phyloP scores from a whole-genome alignment of 2,797 vertebrate species.

The Prunella strophiata region DNA sequence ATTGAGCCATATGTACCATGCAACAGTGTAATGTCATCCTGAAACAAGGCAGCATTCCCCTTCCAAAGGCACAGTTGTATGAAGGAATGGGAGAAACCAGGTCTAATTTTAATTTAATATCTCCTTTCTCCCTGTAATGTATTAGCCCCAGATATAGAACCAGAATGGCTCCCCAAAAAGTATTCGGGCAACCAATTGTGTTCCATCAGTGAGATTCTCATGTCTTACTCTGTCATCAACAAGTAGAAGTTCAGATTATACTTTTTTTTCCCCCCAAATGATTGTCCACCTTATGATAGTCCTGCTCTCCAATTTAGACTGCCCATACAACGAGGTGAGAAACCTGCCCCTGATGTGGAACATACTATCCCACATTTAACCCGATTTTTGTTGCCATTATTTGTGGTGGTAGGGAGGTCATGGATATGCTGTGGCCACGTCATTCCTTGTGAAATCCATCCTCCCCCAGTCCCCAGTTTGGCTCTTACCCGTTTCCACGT shows the following conservation, averaged over 20 bases:
- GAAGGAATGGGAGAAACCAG: background rate
- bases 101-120: background rate
- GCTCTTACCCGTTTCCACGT: slow-evolving; percentile 68
- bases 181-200: background rate
- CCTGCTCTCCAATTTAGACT: background rate
- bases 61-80: background rate
- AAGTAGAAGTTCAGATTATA: background rate
- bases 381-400: background rate
- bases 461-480: background rate
- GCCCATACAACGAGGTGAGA: background rate
- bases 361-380: background rate
- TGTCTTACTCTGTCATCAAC: background rate
- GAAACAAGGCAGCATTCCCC: background rate
- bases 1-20: background rate
- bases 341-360: background rate
- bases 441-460: slow-evolving; percentile 16
- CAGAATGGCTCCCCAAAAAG: background rate
- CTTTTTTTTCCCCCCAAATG: rapidly evolving
- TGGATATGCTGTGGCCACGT: background rate
- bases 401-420: background rate
- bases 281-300: background rate
- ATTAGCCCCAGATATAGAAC: background rate
- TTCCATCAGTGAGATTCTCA: background rate
- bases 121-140: background rate
- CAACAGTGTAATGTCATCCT: background rate